A percentile compares a stretch with the other conserved stretches of the same genome.
phyloP scores from a whole-genome alignment of 1,140 invertebrate genomes.

The Pogonognathellus flavescens region DNA sequence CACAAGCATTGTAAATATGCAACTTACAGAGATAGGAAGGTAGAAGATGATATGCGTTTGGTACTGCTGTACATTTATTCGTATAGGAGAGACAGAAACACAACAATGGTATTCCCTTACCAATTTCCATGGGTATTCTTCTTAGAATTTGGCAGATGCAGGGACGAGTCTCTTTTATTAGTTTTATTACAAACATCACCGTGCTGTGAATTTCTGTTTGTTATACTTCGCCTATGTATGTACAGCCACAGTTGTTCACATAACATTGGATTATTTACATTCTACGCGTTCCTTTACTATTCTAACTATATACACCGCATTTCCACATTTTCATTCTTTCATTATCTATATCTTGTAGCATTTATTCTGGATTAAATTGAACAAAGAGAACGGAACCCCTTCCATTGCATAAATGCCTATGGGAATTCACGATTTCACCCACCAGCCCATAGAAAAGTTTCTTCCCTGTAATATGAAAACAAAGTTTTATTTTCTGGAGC shows the following conservation, averaged over 20 bases:
- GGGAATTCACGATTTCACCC: constrained; percentile 5
- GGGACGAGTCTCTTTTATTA: constrained; percentile 2
- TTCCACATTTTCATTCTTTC: constrained; percentile 18
- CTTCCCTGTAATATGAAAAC: constrained; percentile 26
- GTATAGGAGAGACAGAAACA: background rate
- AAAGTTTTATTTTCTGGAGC: constrained; percentile 37
- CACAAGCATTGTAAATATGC: background rate
- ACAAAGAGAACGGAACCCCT: constrained; percentile 6
- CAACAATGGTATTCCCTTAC: constrained; percentile 41
- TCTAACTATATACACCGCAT: constrained; percentile 8
- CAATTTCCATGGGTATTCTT: constrained; percentile 32
- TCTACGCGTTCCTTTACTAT: background rate
- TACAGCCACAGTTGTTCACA: too few species aligned
- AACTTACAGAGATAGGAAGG: background rate
- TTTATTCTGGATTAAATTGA: constrained; percentile 18
- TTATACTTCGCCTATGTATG: too few species aligned
- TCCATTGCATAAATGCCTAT: constrained; percentile 1
- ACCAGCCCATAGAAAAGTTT: constrained; percentile 6
- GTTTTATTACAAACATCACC: constrained; percentile 13
- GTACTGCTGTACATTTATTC: background rate
- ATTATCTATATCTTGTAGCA: constrained; percentile 22
- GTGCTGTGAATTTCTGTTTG: background rate
- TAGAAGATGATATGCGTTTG: background rate
- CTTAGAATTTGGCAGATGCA: constrained; percentile 19
- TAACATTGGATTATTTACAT: too few species aligned